These are phyloP conservation scores for Anser brachyrhynchus DNA, from an alignment of 2,113 vertebrate species.

Conservation along the genomic window DNA sequence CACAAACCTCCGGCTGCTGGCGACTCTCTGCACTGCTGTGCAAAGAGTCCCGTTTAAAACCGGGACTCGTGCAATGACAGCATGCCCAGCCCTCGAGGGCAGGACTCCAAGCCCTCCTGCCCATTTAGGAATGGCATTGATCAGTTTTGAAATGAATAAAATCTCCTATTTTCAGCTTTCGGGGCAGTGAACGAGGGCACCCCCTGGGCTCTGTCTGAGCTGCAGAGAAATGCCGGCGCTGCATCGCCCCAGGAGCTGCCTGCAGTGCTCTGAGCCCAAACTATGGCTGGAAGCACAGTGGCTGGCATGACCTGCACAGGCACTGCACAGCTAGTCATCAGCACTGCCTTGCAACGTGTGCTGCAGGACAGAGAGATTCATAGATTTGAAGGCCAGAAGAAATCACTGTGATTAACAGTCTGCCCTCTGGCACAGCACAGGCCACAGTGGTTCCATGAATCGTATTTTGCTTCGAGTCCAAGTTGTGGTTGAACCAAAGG, in stretches of 20 bases:
- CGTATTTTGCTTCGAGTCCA: neutral
- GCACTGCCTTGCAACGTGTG: neutral
- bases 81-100: neutral
- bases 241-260: neutral
- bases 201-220: neutral
- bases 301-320: neutral
- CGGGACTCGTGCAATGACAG: accelerated
- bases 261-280: neutral
- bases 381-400: neutral
- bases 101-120: neutral
- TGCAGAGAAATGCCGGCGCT: neutral
- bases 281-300: neutral
- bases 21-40: neutral
- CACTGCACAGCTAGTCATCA: neutral
- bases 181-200: neutral
- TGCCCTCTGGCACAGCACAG: neutral
- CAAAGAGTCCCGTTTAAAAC: neutral
- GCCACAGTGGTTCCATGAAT: neutral
- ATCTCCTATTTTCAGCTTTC: neutral
- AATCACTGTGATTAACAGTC: neutral
- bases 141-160: neutral
- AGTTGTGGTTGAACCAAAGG: neutral
- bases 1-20: accelerated
- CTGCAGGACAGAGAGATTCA: neutral
- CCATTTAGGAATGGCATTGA: neutral